These are phyloP conservation scores for Pithys albifrons DNA, from an alignment of 2,113 vertebrate genomes.

Conservation along the genomic window DNA sequence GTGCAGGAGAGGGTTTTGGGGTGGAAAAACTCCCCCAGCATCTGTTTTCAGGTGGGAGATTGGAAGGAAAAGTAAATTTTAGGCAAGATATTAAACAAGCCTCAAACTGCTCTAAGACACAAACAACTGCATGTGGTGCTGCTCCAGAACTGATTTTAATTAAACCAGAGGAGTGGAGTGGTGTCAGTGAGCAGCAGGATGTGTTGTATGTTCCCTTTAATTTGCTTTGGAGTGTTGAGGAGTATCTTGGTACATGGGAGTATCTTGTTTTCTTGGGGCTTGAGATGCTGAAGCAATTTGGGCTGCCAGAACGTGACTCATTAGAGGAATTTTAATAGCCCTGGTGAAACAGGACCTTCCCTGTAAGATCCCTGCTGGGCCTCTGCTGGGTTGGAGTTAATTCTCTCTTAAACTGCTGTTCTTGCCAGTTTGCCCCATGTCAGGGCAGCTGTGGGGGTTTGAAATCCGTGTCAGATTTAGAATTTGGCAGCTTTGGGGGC, in stretches of 20 bases:
- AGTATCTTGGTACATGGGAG: not conserved
- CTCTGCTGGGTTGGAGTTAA: not conserved
- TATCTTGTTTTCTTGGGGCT: not conserved
- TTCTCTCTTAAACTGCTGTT: not conserved
- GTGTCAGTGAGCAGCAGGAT: not conserved
- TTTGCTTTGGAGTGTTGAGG: not conserved
- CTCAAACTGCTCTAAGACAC: not conserved
- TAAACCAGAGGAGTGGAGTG: not conserved
- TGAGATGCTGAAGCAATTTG: not conserved
- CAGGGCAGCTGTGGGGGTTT: not conserved
- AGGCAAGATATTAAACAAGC: not conserved
- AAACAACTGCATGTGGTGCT: not conserved
- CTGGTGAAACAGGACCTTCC: not conserved
- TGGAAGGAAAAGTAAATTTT: not conserved
- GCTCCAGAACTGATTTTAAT: not conserved
- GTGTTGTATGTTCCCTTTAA: not conserved
- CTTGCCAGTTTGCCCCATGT: not conserved
- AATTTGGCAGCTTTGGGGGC: not conserved
- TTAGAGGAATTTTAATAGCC: not conserved
- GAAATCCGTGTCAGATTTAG: not conserved
- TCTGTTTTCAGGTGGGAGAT: not conserved
- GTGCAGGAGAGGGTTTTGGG: not conserved
- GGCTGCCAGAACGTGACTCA: slow-evolving; percentile 15
- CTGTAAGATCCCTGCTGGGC: not conserved
- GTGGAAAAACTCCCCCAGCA: not conserved